phyloP scores from a whole-genome alignment of 2,113 vertebrate genomes.

The Oncorhynchus clarkii region DNA sequence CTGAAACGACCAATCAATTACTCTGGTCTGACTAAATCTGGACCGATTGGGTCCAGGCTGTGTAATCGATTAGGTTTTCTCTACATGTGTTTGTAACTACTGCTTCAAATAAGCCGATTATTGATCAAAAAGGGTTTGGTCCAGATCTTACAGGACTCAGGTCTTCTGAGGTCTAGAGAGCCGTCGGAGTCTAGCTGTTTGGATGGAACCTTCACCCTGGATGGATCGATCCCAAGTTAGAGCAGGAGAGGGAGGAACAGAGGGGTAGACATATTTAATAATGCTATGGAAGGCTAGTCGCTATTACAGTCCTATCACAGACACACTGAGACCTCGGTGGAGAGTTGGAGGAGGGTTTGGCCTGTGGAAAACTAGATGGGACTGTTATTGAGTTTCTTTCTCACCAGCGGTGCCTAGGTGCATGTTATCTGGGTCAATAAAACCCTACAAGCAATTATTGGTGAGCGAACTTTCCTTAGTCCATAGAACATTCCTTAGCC shows the following conservation, averaged over 20 bases:
- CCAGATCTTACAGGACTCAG: constrained; percentile 24
- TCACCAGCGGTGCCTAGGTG: background rate
- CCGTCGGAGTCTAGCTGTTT: constrained; percentile 30
- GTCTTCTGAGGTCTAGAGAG: constrained; percentile 24
- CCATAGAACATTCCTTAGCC: background rate
- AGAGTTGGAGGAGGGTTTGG: no score
- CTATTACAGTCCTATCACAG: background rate
- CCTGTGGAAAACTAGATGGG: background rate
- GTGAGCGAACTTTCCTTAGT: constrained; percentile 17
- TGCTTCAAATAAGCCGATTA: constrained; percentile 57
- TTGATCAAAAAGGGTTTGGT: constrained; percentile 46
- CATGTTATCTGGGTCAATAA: constrained; percentile 4
- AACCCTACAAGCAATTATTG: background rate
- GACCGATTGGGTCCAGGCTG: constrained; percentile 43
- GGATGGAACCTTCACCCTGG: constrained; percentile 27
- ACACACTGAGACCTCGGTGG: background rate
- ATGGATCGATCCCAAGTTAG: constrained; percentile 39
- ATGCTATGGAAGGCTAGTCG: constrained; percentile 6
- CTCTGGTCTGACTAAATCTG: constrained; percentile 46
- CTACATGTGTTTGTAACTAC: constrained; percentile 58
- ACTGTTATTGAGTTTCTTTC: background rate
- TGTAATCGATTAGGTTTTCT: constrained; percentile 43
- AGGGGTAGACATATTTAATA: constrained; percentile 47
- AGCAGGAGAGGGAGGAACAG: constrained; percentile 19
- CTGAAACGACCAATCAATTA: constrained; percentile 7